These are phyloP conservation scores for Sympetrum striolatum DNA, from an alignment of 2,888 invertebrate species.

Conservation along the genomic window DNA sequence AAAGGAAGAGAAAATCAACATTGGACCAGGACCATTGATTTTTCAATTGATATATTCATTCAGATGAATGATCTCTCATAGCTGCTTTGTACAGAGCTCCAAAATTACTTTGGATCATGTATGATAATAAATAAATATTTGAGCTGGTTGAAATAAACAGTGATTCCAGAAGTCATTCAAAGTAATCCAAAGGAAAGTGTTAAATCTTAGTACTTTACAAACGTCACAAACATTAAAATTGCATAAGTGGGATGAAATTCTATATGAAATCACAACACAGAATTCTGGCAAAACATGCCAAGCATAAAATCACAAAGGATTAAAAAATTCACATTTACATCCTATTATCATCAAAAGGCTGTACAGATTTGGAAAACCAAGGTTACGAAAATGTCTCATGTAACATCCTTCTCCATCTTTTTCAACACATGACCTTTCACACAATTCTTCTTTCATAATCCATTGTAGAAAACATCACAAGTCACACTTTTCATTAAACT, in stretches of 20 bases:
- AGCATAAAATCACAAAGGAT: constrained; percentile 36
- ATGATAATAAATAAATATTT: too few species aligned
- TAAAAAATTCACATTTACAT: constrained; percentile 8
- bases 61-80: not conserved
- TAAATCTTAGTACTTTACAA: not conserved
- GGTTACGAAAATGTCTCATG: constrained; percentile 10
- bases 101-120: too few species aligned
- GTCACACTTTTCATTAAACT: not conserved
- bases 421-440: too few species aligned
- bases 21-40: not conserved
- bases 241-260: constrained; percentile 13
- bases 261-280: constrained; percentile 31
- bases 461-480: constrained; percentile 12
- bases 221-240: constrained; percentile 27
- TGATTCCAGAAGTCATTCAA: too few species aligned
- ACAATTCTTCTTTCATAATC: not conserved
- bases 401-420: not conserved
- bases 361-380: constrained; percentile 4
- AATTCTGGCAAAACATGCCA: constrained; percentile 28
- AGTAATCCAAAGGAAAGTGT: not conserved
- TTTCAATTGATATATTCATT: not conserved
- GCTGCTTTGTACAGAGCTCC: too few species aligned
- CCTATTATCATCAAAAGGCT: constrained; percentile 34
- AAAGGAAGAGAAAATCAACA: not conserved
- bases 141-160: too few species aligned